phyloP scores from a whole-genome alignment of 2,113 vertebrate genomes.

The Cheilinus undulatus region DNA sequence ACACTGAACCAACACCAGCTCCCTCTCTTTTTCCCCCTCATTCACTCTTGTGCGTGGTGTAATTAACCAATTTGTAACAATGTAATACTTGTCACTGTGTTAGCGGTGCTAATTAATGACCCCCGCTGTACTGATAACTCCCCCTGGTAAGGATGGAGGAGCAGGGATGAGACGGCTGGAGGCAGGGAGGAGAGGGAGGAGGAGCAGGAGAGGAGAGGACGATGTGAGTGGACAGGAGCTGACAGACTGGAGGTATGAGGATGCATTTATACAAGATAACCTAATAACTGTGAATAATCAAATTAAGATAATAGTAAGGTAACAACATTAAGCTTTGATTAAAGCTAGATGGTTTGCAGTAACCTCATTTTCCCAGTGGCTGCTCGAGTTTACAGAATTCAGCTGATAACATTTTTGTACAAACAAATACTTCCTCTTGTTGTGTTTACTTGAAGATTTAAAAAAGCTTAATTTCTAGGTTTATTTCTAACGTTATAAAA shows the following conservation, averaged over 20 bases:
- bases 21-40: not conserved
- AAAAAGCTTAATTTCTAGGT: too few relatives aligned
- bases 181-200: not conserved
- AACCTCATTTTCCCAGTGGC: constrained; percentile 35
- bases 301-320: constrained; percentile 28
- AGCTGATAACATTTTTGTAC: not conserved
- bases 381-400: constrained; percentile 3
- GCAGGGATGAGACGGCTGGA: constrained; percentile 10
- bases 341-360: constrained; percentile 11
- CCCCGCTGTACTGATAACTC: constrained; percentile 73
- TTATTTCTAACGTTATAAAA: too few relatives aligned
- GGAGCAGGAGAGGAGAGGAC: not conserved
- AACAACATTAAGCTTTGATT: constrained; percentile 12
- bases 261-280: constrained; percentile 37
- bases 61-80: constrained; percentile 87
- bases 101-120: constrained; percentile 81
- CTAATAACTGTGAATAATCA: constrained; percentile 28
- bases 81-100: constrained; percentile 81
- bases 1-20: constrained; percentile 1
- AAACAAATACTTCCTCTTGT: too few relatives aligned
- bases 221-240: constrained; percentile 2
- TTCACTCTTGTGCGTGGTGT: constrained; percentile 32
- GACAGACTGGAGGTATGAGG: not conserved
- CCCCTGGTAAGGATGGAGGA: constrained; percentile 43
- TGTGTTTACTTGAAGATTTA: too few relatives aligned